Base-by-base conservation (phyloP, 2,797 vertebrate genomes). In the Dendrocincla tyrannina region DNA sequence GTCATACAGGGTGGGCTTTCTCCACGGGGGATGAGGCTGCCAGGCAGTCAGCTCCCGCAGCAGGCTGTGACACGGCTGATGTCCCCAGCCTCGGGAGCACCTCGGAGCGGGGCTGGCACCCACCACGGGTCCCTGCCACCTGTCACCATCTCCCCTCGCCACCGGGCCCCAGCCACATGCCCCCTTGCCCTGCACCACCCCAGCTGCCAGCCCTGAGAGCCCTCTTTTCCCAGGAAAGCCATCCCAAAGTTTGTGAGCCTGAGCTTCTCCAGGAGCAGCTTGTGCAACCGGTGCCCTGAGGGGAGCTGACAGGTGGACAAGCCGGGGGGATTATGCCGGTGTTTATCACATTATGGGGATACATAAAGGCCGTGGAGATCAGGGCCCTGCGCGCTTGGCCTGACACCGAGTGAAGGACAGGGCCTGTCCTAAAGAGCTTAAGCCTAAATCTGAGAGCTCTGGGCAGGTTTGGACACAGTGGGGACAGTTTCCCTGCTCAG, bases 1-100 rank as follows among this genome's bases (percentile, higher is more conserved):
- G 94, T 96, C 96, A 94, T 94, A 70, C 74, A 85, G 93, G 96
- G 94, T 96, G 93, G 95, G 95, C 82, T 95, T 85, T 93, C 81
- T 67, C 52, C 55, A 41, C 7, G 53, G 82, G 92, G 93, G 85
- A 80, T 11, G 88, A 60, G 60, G 85, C 88, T 66, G 79, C 89
- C 85, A 91, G 81, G 91, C 92, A 50, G 81, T 73, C 70, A 23
- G 85, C 91, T 92, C 94, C 84, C 4, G 5, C 72, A 27, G 70
- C 50, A 13, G 50, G 81, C 91, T 30, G 84, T 93, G 92, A 91
- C 92, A 95, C 22, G 20, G 87, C 63, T 20, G 30, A 55, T 87
- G 75, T 69, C 87, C 94, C 55, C 67, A 19, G 67, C 82, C 85
- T 14, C 63, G 44, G 1, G 44, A 42, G 44, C 73, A 22, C 27